Percentiles rank a stretch among this genome's conserved stretches.
Evolutionary conservation across 2,113 vertebrate species (phyloP).

Genomic region (Colius striatus): DNA sequence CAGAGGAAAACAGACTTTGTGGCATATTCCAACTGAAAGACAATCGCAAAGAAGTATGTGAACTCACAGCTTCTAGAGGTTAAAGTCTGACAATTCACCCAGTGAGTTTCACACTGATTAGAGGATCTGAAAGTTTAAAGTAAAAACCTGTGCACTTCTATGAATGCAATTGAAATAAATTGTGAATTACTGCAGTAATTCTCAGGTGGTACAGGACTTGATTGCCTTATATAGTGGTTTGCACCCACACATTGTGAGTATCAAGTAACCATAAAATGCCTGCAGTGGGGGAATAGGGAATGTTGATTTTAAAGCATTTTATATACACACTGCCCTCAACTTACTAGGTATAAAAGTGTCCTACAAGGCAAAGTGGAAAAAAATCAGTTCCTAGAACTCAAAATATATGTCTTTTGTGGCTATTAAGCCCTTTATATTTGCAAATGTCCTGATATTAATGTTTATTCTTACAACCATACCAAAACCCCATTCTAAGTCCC

Average conservation of each 20-base stretch:
- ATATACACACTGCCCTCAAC: not conserved
- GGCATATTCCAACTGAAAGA: not conserved
- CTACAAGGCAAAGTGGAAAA: not conserved
- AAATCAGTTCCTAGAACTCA: not conserved
- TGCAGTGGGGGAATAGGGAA: not conserved
- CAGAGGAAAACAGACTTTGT: conserved; percentile 2
- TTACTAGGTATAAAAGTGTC: not conserved
- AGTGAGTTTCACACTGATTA: conserved; percentile 3
- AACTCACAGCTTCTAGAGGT: conserved; percentile 29
- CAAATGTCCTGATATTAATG: not conserved
- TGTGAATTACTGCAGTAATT: conserved; percentile 13
- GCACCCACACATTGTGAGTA: not conserved
- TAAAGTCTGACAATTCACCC: not conserved
- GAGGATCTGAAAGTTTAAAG: not conserved
- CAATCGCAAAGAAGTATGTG: not conserved
- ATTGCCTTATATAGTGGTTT: conserved; percentile 29
- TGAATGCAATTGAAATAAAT: conserved; percentile 8
- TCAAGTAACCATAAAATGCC: conserved; percentile 14
- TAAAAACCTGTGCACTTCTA: not conserved
- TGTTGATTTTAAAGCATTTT: not conserved
- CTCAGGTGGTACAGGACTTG: not conserved
- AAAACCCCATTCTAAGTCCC: not conserved
- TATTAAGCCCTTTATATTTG: not conserved
- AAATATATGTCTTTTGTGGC: not conserved
- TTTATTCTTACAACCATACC: not conserved